Conservation (phyloP, 2,888 invertebrate species). For the Macrophya annulata region DNA sequence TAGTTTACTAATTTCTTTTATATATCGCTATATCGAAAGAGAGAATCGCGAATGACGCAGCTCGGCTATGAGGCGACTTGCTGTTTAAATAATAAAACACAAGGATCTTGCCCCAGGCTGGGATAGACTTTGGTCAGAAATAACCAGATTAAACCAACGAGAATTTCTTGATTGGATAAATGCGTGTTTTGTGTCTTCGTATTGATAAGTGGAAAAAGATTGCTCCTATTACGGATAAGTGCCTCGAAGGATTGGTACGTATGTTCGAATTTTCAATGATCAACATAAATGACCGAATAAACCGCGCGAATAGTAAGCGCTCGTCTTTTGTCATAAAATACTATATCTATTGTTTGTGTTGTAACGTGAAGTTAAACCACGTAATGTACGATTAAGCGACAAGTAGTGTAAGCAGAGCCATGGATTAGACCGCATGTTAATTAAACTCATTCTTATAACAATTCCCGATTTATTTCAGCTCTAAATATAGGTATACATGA, state of each 20-base stretch:
- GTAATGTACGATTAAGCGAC: neutral
- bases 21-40: neutral
- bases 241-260: slow-evolving; percentile 19
- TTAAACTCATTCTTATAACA: neutral
- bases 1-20: neutral
- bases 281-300: slow-evolving; percentile 6
- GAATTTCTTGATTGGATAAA: slow-evolving; percentile 45
- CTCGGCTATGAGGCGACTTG: neutral
- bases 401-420: slow-evolving; percentile 10
- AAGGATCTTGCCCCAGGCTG: neutral
- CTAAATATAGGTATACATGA: neutral
- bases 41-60: slow-evolving; percentile 27
- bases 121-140: slow-evolving; percentile 42
- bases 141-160: slow-evolving; percentile 56
- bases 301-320: neutral
- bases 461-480: neutral
- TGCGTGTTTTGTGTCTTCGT: slow-evolving; percentile 29
- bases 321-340: neutral
- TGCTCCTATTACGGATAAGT: slow-evolving; percentile 32
- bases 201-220: slow-evolving; percentile 55
- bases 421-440: slow-evolving; percentile 2
- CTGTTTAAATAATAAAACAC: slow-evolving; percentile 31
- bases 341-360: neutral
- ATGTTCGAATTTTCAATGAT: slow-evolving; percentile 20
- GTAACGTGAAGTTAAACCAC: neutral